These are phyloP conservation scores for Drosophila ercepeae DNA, from an alignment of 1,140 invertebrate genomes.

Conservation along the genomic window DNA sequence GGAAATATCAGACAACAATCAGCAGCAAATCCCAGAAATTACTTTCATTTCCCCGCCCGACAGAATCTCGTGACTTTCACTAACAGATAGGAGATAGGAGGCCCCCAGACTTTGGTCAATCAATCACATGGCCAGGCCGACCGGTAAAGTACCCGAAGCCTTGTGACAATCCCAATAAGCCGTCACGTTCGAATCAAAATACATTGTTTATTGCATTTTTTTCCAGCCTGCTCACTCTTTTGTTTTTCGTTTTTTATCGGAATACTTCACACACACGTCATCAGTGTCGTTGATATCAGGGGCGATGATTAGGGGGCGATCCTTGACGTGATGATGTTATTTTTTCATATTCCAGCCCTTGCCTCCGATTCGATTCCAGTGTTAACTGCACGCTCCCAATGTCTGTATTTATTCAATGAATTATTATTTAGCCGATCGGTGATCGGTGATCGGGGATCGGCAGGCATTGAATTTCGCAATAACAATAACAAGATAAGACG, in stretches of 20 bases:
- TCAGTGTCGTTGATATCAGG: conserved; percentile 29
- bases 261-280: conserved; percentile 40
- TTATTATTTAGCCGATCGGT: conserved; percentile 49
- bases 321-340: conserved; percentile 39
- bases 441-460: too few relatives aligned
- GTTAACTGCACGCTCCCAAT: conserved; percentile 2
- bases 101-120: conserved; percentile 35
- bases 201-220: conserved; percentile 52
- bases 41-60: conserved; percentile 1
- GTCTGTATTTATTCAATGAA: conserved; percentile 52
- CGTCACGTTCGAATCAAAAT: conserved; percentile 54
- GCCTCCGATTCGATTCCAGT: conserved; percentile 6
- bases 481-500: conserved; percentile 56
- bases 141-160: conserved; percentile 37
- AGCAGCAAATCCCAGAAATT: conserved; percentile 5
- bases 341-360: conserved; percentile 31
- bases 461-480: conserved; percentile 59
- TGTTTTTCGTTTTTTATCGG: conserved; percentile 21
- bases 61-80: conserved; percentile 42
- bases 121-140: conserved; percentile 39
- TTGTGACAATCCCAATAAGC: conserved; percentile 54
- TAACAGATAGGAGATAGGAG: conserved; percentile 10
- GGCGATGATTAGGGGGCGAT: conserved; percentile 29
- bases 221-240: conserved; percentile 8
- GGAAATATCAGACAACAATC: background rate